Conservation (phyloP, 2,888 invertebrate genomes). For the Callimorpha dominula region DNA sequence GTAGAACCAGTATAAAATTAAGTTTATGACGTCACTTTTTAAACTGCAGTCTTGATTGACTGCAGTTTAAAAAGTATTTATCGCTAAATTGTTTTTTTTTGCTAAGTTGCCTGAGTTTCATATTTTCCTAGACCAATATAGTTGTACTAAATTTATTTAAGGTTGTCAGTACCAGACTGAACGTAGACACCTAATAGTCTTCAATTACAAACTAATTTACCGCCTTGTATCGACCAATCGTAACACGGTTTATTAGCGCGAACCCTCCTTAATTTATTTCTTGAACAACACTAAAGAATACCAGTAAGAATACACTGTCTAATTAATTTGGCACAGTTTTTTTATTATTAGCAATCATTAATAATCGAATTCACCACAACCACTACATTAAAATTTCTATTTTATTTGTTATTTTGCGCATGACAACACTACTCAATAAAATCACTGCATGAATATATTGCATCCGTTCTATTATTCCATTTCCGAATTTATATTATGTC, state of each 20-base stretch:
- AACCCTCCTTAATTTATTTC: constrained; percentile 15
- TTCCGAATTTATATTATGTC: constrained; percentile 43
- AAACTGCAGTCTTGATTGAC: neutral
- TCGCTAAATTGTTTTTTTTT: neutral
- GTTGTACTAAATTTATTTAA: neutral
- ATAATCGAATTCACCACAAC: constrained; percentile 19
- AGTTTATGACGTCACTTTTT: neutral
- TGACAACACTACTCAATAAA: constrained; percentile 13
- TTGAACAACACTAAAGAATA: constrained; percentile 25
- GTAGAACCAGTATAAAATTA: neutral
- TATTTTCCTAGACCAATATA: neutral
- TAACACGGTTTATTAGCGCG: constrained; percentile 25
- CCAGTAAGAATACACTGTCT: constrained; percentile 21
- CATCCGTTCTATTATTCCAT: constrained; percentile 28
- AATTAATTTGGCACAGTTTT: constrained; percentile 29
- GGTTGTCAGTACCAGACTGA: constrained; percentile 8
- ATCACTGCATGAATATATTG: constrained; percentile 29
- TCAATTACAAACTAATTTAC: constrained; percentile 38
- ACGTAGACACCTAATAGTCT: constrained; percentile 26
- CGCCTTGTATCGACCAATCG: constrained; percentile 26
- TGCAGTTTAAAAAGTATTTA: neutral
- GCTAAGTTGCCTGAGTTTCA: neutral
- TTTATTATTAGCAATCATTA: constrained; percentile 25
- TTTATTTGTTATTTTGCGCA: constrained; percentile 5
- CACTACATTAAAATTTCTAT: neutral